Evolutionary conservation across 2,888 invertebrate genomes (phyloP).

Genomic region (Dicycla oo): DNA sequence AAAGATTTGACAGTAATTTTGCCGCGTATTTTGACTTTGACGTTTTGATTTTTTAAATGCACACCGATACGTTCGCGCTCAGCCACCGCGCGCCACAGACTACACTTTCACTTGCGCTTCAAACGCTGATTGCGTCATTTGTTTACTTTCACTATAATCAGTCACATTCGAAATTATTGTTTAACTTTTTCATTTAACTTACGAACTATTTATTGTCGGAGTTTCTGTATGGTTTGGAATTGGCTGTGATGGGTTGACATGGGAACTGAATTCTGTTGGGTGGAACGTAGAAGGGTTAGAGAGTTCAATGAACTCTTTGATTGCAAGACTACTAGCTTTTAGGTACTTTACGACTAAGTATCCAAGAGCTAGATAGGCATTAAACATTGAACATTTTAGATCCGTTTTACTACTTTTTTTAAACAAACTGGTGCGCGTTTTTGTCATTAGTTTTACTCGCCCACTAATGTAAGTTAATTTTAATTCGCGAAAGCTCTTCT

Average conservation of each 20-base stretch:
- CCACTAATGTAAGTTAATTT: background rate
- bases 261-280: slow-evolving; percentile 49
- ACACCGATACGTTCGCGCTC: slow-evolving; percentile 67
- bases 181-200: slow-evolving; percentile 52
- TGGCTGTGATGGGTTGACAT: slow-evolving; percentile 57
- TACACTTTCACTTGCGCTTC: slow-evolving; percentile 80
- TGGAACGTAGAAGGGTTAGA: background rate
- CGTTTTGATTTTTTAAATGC: slow-evolving; percentile 62
- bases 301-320: slow-evolving; percentile 20
- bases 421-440: slow-evolving; percentile 62
- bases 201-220: slow-evolving; percentile 66
- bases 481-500: slow-evolving; percentile 41
- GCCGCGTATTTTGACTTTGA: slow-evolving; percentile 58
- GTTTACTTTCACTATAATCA: slow-evolving; percentile 73
- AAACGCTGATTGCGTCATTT: slow-evolving; percentile 72
- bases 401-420: background rate
- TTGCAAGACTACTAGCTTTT: slow-evolving; percentile 9
- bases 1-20: slow-evolving; percentile 52
- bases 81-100: slow-evolving; percentile 72
- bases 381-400: background rate
- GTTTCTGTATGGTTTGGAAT: slow-evolving; percentile 55
- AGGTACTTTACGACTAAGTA: slow-evolving; percentile 11
- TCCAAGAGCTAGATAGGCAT: slow-evolving; percentile 1
- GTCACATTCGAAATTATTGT: slow-evolving; percentile 58
- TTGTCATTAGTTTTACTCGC: background rate